Conservation (phyloP, 2,888 invertebrate species). For the Xestia sexstrigata region DNA sequence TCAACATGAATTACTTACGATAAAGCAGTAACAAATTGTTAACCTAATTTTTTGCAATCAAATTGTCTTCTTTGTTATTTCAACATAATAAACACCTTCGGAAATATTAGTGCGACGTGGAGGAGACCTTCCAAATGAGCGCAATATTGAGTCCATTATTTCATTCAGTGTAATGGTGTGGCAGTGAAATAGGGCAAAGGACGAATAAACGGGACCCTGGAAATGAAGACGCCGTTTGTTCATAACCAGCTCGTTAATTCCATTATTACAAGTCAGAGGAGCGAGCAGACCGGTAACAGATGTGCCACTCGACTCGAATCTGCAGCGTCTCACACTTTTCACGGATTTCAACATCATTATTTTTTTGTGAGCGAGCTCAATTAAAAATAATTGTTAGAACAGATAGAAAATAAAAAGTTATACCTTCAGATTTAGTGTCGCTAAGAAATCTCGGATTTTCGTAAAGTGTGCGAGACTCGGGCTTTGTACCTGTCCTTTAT, state of each 20-base stretch:
- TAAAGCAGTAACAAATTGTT: conserved; percentile 5
- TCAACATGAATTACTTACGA: conserved; percentile 8
- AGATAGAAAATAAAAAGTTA: conserved; percentile 63
- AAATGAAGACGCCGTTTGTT: conserved; percentile 90
- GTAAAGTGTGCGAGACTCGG: conserved; percentile 45
- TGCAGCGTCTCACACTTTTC: conserved; percentile 73
- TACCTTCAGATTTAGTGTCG: conserved; percentile 49
- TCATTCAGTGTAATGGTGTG: conserved; percentile 88
- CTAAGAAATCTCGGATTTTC: conserved; percentile 54
- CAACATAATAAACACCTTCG: conserved; percentile 81
- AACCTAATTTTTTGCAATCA: conserved; percentile 42
- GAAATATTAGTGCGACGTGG: conserved; percentile 80
- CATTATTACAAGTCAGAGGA: conserved; percentile 89
- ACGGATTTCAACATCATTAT: conserved; percentile 75
- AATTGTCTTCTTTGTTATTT: conserved; percentile 72
- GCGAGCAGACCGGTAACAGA: conserved; percentile 87
- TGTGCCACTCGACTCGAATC: conserved; percentile 85
- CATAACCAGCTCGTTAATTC: conserved; percentile 90
- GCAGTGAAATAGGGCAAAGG: conserved; percentile 88
- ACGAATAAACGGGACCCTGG: conserved; percentile 86
- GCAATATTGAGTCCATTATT: conserved; percentile 86
- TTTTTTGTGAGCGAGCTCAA: conserved; percentile 71
- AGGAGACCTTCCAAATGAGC: conserved; percentile 81
- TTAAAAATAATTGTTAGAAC: conserved; percentile 73
- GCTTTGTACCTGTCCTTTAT: conserved; percentile 56